Conservation (phyloP, 2,113 vertebrate species). For the Corapipo altera region DNA sequence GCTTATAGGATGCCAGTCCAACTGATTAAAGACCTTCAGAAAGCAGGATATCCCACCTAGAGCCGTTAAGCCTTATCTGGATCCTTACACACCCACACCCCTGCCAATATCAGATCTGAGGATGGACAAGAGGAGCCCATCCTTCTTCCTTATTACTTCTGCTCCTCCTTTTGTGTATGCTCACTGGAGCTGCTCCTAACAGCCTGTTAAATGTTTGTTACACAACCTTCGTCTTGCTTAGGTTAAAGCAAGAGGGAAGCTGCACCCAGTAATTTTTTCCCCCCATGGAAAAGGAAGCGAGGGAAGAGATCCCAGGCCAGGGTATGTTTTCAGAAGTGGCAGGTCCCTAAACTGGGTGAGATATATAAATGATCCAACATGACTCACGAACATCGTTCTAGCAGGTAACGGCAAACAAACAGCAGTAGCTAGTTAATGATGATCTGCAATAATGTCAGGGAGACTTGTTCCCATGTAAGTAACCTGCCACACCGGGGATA, state of each 20-base stretch:
- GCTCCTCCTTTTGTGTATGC: not conserved
- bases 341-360: not conserved
- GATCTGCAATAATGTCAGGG: slow-evolving; percentile 23
- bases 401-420: slow-evolving; percentile 1
- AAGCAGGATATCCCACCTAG: slow-evolving; percentile 38
- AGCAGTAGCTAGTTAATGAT: slow-evolving; percentile 31
- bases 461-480: slow-evolving; percentile 36
- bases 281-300: not conserved
- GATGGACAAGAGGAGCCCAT: not conserved
- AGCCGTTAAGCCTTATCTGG: slow-evolving; percentile 43
- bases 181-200: not conserved
- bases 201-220: rapidly evolving
- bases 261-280: not conserved
- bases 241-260: not conserved
- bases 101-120: not conserved
- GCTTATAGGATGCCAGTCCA: not conserved
- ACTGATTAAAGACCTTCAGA: slow-evolving; percentile 41
- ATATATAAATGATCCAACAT: not conserved
- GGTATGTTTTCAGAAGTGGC: not conserved
- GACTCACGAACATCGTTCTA: not conserved
- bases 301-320: not conserved
- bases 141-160: slow-evolving; percentile 16
- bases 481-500: slow-evolving; percentile 36
- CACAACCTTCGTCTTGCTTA: not conserved
- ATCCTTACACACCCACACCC: slow-evolving; percentile 2